Evolutionary conservation across 2,113 vertebrate species (phyloP).

Genomic region (Probosciger aterrimus): DNA sequence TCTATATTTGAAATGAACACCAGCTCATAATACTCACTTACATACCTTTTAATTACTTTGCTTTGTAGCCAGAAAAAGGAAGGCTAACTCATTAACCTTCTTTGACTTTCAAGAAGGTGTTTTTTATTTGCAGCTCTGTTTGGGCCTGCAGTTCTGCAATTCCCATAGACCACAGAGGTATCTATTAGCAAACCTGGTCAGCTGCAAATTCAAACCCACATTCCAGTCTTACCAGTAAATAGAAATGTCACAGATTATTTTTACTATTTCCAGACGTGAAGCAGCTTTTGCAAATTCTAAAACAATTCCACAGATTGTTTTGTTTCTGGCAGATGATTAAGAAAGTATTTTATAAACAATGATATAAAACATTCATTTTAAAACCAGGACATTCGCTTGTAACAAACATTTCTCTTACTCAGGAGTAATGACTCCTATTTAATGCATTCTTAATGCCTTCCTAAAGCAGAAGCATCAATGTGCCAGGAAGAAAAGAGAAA

Average conservation of each 20-base stretch:
- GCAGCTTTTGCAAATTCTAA: not conserved
- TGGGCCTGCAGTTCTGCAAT: not conserved
- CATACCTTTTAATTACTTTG: slow-evolving; percentile 43
- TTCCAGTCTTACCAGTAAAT: slow-evolving; percentile 5
- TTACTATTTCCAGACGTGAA: not conserved
- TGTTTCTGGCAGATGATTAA: not conserved
- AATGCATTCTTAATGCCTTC: slow-evolving; percentile 40
- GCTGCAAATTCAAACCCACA: not conserved
- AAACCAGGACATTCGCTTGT: not conserved
- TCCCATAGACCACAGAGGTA: not conserved
- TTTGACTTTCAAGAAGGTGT: not conserved
- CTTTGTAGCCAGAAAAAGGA: slow-evolving; percentile 41
- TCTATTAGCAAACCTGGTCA: not conserved
- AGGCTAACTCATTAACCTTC: slow-evolving; percentile 52
- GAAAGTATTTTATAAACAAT: not conserved
- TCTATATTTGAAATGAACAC: slow-evolving; percentile 6
- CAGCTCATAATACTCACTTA: slow-evolving; percentile 23
- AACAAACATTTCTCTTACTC: not conserved
- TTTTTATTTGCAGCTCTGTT: not conserved
- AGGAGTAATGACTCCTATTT: slow-evolving; percentile 23
- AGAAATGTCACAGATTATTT: not conserved
- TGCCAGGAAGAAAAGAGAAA: slow-evolving; percentile 5
- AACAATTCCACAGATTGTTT: not conserved
- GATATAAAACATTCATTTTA: not conserved
- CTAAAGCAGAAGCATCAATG: not conserved